A percentile compares a stretch with the other conserved stretches of the same genome.
Evolutionary conservation across 2,113 vertebrate species (phyloP).

Genomic region (Paramormyrops kingsleyae): DNA sequence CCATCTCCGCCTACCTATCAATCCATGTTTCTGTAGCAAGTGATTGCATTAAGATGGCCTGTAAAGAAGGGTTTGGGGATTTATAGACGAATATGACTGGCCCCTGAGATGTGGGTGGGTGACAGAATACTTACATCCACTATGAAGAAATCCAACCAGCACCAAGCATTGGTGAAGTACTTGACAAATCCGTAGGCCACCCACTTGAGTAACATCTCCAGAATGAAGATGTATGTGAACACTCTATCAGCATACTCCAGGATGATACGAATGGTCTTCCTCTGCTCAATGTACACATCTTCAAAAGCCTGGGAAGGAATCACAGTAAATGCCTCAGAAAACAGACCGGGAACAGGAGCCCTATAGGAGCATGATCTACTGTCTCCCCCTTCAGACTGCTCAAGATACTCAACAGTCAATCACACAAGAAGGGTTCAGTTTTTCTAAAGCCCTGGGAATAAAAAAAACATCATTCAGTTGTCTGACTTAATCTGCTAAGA

Average conservation of each 20-base stretch:
- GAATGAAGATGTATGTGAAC: slow-evolving; percentile 97
- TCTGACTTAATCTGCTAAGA: background rate
- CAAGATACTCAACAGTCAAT: background rate
- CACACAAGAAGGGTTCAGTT: background rate
- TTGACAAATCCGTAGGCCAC: slow-evolving; percentile 95
- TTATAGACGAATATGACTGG: background rate
- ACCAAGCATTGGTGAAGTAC: slow-evolving; percentile 98
- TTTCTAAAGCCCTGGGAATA: background rate
- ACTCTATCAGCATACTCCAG: slow-evolving; percentile 92
- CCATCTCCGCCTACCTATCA: background rate
- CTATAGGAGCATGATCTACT: background rate
- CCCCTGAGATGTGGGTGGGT: background rate
- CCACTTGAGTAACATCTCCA: slow-evolving; percentile 98
- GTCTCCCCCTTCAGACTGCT: background rate
- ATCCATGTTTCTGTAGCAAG: background rate
- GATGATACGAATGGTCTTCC: slow-evolving; percentile 85
- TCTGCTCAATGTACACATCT: slow-evolving; percentile 95
- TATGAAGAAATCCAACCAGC: slow-evolving; percentile 98
- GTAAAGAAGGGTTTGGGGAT: background rate
- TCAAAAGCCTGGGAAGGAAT: slow-evolving; percentile 80
- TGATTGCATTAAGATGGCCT: background rate
- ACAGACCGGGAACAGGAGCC: background rate
- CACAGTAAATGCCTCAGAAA: background rate
- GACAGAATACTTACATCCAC: slow-evolving; percentile 82
- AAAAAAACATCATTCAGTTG: background rate